Percentiles rank a stretch among this genome's conserved stretches.
These are phyloP conservation scores for Origma solitaria DNA, from an alignment of 2,113 vertebrate genomes.

Conservation along the genomic window DNA sequence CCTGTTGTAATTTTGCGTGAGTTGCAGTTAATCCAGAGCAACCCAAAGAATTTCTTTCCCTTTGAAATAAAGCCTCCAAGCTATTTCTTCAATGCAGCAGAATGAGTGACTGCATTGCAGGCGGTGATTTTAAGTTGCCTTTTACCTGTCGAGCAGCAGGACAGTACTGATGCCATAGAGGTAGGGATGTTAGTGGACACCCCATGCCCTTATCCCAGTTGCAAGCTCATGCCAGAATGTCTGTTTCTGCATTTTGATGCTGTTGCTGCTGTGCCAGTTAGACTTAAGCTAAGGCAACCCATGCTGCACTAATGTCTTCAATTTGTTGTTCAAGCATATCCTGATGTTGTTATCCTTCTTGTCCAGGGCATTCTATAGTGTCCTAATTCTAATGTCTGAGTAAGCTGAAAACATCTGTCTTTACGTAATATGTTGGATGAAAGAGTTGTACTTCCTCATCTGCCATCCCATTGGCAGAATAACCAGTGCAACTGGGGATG, in stretches of 20 bases:
- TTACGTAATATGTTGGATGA: background rate
- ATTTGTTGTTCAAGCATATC: background rate
- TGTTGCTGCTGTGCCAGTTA: background rate
- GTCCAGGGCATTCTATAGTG: background rate
- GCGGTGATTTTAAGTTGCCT: background rate
- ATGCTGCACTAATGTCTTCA: background rate
- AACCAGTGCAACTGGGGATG: background rate
- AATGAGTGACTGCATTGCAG: background rate
- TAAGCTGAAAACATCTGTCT: background rate
- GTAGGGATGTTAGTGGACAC: background rate
- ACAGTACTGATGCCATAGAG: background rate
- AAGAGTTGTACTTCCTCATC: background rate
- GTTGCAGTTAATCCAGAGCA: background rate
- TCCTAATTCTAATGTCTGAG: background rate
- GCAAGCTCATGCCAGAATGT: background rate
- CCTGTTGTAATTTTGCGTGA: background rate
- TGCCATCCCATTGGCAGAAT: background rate
- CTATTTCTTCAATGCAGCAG: background rate
- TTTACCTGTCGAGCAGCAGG: background rate
- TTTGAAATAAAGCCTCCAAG: background rate
- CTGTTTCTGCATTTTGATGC: background rate
- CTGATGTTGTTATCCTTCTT: background rate
- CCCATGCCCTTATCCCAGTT: background rate
- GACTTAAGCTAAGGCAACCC: background rate
- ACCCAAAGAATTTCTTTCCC: background rate